Evolutionary conservation across 1,140 invertebrate genomes (phyloP).

Genomic region (Bilobella aurantiaca): DNA sequence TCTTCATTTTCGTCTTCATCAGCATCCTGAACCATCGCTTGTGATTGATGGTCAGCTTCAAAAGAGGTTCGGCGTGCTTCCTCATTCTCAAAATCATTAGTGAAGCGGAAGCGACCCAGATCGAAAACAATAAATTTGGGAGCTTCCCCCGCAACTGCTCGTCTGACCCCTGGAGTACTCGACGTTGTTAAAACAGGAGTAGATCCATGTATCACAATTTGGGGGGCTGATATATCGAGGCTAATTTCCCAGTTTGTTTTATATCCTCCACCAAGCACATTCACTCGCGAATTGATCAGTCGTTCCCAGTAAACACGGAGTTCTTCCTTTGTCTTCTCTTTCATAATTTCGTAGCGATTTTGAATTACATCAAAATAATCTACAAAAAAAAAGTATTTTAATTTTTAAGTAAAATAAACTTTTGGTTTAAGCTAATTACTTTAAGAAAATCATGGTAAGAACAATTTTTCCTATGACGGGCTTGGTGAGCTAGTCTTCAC

Average conservation of each 20-base stretch:
- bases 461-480: no score
- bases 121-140: slow-evolving; percentile 62
- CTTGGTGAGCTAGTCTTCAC: no score
- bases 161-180: background rate
- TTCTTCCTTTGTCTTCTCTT: slow-evolving; percentile 63
- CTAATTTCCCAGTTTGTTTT: slow-evolving; percentile 65
- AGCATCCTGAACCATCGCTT: slow-evolving; percentile 36
- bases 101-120: slow-evolving; percentile 67
- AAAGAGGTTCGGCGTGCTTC: slow-evolving; percentile 16
- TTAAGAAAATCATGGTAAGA: no score
- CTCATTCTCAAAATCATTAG: slow-evolving; percentile 44
- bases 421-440: background rate
- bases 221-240: slow-evolving; percentile 82
- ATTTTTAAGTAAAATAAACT: background rate
- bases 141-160: background rate
- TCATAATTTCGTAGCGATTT: slow-evolving; percentile 55
- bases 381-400: slow-evolving; percentile 1
- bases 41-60: background rate
- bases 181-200: background rate
- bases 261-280: slow-evolving; percentile 13
- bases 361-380: slow-evolving; percentile 25
- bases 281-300: slow-evolving; percentile 55
- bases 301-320: slow-evolving; percentile 76
- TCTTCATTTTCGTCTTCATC: slow-evolving; percentile 43
- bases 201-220: slow-evolving; percentile 56